Conservation (phyloP, 2,888 invertebrate species). For the Sympetrum striolatum region DNA sequence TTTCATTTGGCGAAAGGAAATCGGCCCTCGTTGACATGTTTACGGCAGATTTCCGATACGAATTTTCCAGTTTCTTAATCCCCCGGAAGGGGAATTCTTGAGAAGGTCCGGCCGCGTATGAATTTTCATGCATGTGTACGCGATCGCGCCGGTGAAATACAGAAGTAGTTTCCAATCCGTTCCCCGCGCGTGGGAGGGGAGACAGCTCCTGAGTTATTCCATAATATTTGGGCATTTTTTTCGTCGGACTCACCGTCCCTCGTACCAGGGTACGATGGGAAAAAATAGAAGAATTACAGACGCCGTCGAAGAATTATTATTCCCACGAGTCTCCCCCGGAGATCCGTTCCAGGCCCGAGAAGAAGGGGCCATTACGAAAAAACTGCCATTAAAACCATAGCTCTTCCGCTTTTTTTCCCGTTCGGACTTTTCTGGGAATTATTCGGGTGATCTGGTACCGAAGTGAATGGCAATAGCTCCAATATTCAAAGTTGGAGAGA, state of each 20-base stretch:
- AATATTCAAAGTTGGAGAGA: slow-evolving; percentile 1
- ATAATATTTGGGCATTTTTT: slow-evolving; percentile 40
- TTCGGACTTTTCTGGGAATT: background rate
- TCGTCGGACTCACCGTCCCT: slow-evolving; percentile 27
- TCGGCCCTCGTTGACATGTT: background rate
- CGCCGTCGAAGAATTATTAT: slow-evolving; percentile 39
- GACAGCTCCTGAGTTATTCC: slow-evolving; percentile 39
- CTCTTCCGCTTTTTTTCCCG: background rate
- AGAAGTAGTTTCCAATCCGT: background rate
- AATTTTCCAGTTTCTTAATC: background rate
- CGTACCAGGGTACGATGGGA: slow-evolving; percentile 43
- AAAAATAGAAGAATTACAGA: slow-evolving; percentile 41
- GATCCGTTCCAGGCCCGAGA: slow-evolving; percentile 40
- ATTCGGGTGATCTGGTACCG: background rate
- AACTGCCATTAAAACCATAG: slow-evolving; percentile 20
- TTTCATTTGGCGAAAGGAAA: background rate
- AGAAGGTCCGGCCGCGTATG: background rate
- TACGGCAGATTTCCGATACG: background rate
- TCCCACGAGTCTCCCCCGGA: slow-evolving; percentile 18
- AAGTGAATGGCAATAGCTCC: background rate
- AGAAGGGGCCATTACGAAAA: slow-evolving; percentile 35
- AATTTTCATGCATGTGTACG: background rate
- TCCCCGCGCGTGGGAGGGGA: background rate
- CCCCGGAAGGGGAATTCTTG: background rate
- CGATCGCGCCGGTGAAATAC: background rate